A percentile compares a stretch with the other conserved stretches of the same genome.
Conservation (phyloP, 2,113 vertebrate species). For the Gobio gobio region DNA sequence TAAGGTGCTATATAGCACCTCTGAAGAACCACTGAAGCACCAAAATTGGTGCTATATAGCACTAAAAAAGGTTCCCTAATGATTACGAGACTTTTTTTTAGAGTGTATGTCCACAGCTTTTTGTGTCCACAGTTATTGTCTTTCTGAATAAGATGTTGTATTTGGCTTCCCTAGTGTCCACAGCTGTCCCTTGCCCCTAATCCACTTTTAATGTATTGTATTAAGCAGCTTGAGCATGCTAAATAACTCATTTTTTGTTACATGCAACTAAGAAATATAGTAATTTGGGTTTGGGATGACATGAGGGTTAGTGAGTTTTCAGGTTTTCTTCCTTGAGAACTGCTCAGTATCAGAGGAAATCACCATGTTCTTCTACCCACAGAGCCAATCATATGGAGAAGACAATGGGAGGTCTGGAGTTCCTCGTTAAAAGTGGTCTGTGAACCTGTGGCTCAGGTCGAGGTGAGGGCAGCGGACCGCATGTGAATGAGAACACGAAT, state of each 20-base stretch:
- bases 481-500: slow-evolving; percentile 32
- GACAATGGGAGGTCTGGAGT: neutral
- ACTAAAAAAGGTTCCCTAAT: too few species aligned
- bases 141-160: neutral
- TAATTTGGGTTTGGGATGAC: neutral
- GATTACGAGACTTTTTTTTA: too few species aligned
- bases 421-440: slow-evolving; percentile 31
- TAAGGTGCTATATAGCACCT: too few species aligned
- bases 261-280: neutral
- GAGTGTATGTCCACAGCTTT: too few species aligned
- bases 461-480: slow-evolving; percentile 10
- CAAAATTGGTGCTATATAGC: too few species aligned
- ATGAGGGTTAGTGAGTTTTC: neutral
- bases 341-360: neutral
- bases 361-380: slow-evolving; percentile 13
- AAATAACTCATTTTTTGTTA: neutral
- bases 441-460: slow-evolving; percentile 22
- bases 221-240: neutral
- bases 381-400: neutral
- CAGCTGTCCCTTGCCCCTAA: neutral
- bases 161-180: neutral
- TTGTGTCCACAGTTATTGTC: too few species aligned
- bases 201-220: neutral
- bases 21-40: too few species aligned
- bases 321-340: neutral